Percentiles rank a stretch among this genome's conserved stretches.
phyloP scores from a whole-genome alignment of 2,888 invertebrate genomes.

The Lepas anatifera region DNA sequence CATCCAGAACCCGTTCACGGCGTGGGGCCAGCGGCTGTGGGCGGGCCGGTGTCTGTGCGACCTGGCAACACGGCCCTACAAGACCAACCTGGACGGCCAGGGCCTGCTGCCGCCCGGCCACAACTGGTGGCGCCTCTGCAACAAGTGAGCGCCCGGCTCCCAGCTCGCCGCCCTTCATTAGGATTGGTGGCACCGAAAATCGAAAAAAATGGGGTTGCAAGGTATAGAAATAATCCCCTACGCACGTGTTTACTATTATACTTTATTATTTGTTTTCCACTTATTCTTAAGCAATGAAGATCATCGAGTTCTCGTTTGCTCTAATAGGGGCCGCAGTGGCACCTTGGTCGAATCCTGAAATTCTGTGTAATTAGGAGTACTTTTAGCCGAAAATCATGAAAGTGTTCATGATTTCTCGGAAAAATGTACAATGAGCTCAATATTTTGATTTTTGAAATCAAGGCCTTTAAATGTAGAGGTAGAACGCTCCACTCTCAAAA shows the following conservation, averaged over 20 bases:
- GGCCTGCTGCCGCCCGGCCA: not conserved
- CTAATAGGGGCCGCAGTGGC: too few relatives aligned
- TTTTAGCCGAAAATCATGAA: too few relatives aligned
- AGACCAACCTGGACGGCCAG: conserved; percentile 32
- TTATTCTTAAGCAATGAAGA: not conserved
- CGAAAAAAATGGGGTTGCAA: too few relatives aligned
- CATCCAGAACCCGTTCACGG: conserved; percentile 70
- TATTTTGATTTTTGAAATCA: too few relatives aligned
- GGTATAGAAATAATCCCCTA: not conserved
- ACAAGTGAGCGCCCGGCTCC: conserved; percentile 6
- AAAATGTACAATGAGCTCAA: too few relatives aligned
- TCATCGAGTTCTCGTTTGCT: not conserved
- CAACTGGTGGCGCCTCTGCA: conserved; percentile 17
- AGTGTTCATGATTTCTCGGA: too few relatives aligned
- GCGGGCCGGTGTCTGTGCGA: conserved; percentile 59
- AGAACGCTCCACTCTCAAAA: too few relatives aligned
- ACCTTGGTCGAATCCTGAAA: too few relatives aligned
- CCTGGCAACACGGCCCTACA: conserved; percentile 55
- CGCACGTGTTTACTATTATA: not conserved
- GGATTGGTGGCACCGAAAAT: too few relatives aligned
- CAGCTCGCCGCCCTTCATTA: not conserved
- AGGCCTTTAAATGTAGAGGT: too few relatives aligned
- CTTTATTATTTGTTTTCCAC: not conserved
- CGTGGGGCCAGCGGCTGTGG: conserved; percentile 69
- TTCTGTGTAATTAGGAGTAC: too few relatives aligned